Conservation (phyloP, 2,797 vertebrate genomes). For the Tapera naevia region DNA sequence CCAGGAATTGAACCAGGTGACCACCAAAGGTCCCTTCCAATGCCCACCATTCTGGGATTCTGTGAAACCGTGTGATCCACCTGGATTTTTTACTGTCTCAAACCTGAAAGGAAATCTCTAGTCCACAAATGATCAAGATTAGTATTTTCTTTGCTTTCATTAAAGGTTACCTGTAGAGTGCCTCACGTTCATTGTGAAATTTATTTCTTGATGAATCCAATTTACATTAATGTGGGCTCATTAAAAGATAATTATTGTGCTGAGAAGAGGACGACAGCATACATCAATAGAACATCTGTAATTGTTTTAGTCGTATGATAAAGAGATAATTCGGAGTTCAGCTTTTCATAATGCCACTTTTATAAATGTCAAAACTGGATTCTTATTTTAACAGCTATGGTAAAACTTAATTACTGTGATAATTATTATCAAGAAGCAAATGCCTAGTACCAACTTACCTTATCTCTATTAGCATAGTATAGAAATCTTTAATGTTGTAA, state of each 20-base stretch:
- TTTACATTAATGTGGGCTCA: conserved; percentile 82
- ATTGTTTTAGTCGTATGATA: conserved; percentile 78
- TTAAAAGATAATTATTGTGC: conserved; percentile 84
- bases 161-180: conserved; percentile 75
- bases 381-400: conserved; percentile 55
- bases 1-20: too few relatives aligned
- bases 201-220: conserved; percentile 74
- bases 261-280: conserved; percentile 55
- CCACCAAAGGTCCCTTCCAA: too few relatives aligned
- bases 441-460: conserved; percentile 43
- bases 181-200: conserved; percentile 74
- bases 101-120: conserved; percentile 8
- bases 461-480: not conserved
- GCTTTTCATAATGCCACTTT: conserved; percentile 70
- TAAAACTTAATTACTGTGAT: conserved; percentile 73
- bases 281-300: conserved; percentile 76
- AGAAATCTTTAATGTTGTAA: conserved; percentile 40
- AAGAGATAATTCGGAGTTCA: conserved; percentile 75
- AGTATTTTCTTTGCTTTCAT: conserved; percentile 63
- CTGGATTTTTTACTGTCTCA: not conserved
- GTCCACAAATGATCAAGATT: conserved; percentile 33
- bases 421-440: conserved; percentile 68
- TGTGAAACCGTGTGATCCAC: not conserved
- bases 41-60: too few relatives aligned
- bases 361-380: conserved; percentile 72